phyloP scores from a whole-genome alignment of 1,140 invertebrate genomes.

The Bombus terrestris region DNA sequence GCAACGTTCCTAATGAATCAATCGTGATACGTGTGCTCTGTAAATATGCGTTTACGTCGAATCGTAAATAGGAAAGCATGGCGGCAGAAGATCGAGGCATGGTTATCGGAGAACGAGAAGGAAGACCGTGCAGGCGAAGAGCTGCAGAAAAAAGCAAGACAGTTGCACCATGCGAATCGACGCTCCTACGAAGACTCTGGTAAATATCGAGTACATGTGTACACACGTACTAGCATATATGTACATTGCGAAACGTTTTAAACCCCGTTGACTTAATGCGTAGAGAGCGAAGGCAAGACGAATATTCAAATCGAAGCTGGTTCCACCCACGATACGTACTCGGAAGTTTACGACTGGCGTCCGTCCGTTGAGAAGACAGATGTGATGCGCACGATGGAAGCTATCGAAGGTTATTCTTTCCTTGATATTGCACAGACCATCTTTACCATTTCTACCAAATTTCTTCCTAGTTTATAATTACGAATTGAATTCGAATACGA shows the following conservation, averaged over 20 bases:
- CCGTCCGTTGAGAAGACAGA: constrained; percentile 92
- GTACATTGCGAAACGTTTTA: too few relatives aligned
- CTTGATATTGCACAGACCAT: background rate
- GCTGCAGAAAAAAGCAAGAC: constrained; percentile 84
- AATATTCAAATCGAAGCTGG: constrained; percentile 89
- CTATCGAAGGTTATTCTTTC: constrained; percentile 88
- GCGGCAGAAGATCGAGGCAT: constrained; percentile 94
- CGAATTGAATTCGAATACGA: background rate
- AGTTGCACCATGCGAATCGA: constrained; percentile 86
- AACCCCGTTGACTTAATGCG: background rate
- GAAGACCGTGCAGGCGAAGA: constrained; percentile 89
- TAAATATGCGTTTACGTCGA: background rate
- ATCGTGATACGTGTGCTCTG: background rate
- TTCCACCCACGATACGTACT: constrained; percentile 81
- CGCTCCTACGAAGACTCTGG: constrained; percentile 92
- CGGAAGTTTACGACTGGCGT: constrained; percentile 90
- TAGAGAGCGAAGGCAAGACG: constrained; percentile 89
- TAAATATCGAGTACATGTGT: constrained; percentile 68
- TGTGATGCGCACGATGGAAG: constrained; percentile 92
- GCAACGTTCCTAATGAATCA: background rate
- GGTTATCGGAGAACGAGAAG: constrained; percentile 93
- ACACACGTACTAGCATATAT: background rate
- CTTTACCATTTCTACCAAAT: background rate
- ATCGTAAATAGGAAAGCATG: constrained; percentile 84
- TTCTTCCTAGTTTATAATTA: background rate